phyloP scores from a whole-genome alignment of 2,797 vertebrate species.

The Tragopan temminckii region DNA sequence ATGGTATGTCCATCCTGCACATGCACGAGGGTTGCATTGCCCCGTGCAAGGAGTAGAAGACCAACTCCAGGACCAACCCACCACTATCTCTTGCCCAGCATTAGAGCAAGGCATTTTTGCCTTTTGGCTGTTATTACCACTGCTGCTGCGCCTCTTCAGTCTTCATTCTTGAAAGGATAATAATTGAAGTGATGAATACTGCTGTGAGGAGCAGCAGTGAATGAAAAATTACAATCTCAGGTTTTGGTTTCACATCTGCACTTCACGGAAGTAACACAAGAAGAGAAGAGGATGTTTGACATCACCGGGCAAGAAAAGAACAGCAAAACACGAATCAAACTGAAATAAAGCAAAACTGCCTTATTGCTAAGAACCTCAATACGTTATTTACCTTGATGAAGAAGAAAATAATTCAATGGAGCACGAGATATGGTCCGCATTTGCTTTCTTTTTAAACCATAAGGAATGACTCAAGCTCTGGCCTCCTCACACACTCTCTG shows the following conservation, averaged over 20 bases:
- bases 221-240: slow-evolving; percentile 5
- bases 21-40: not conserved
- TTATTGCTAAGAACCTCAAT: slow-evolving; percentile 3
- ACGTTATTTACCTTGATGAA: slow-evolving; percentile 15
- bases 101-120: not conserved
- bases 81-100: not conserved
- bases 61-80: not conserved
- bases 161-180: not conserved
- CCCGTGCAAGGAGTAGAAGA: not conserved
- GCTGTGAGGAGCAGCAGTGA: slow-evolving; percentile 21
- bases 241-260: not conserved
- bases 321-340: not conserved
- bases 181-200: slow-evolving; percentile 6
- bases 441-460: slow-evolving; percentile 9
- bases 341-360: slow-evolving; percentile 30
- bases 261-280: not conserved
- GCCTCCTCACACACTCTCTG: not conserved
- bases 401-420: slow-evolving; percentile 39
- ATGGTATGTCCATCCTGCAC: accelerated
- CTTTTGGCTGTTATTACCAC: not conserved
- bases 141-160: not conserved
- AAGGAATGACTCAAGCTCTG: not conserved
- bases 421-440: not conserved
- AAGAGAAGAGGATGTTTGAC: not conserved
- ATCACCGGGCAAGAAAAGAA: not conserved